Evolutionary conservation across 2,113 vertebrate species (phyloP), one percentile per base, ranked within the genome.

Genomic region (Agapornis roseicollis): DNA sequence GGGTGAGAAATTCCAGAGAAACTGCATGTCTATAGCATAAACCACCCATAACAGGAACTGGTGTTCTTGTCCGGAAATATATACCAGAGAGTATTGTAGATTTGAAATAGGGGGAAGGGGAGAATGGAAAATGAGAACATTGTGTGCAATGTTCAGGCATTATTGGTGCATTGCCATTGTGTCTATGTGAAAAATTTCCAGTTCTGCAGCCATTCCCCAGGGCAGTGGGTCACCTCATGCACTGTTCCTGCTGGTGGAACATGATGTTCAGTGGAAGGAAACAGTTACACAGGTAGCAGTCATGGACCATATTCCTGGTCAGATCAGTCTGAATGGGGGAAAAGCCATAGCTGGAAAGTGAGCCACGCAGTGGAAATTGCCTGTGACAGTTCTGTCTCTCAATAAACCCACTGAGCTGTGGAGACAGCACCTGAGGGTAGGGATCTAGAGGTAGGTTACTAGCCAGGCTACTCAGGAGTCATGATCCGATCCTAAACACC

Each of bases 261-360:
- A 69, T 29, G 47, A 76, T 89, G 89, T 95, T 79, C 61, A 94
- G 6, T 28, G 37, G 37, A 94, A 87, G 83, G 33, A 88, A 96
- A 95, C 42, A 74, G 56, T 80, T 91, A 80, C 4, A 52, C 41
- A 80, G 68, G 76, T 93, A 90, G 66, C 60, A 73, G 47, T 80
- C 8, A 42, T 19, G n/a, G 53, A 28, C 60, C 11, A 4, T 76
- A 46, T 70, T 88, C 71, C 85, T 28, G 61, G 25, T 31, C 7
- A 2, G 55, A 31, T 33, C 6, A 3, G 63, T 92, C 35, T 52
- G 27, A n/a, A 61, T n/a, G 35, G 39, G 12, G 70, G 86, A 63
- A 74, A 44, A 63, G 11, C 18, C 23, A 23, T 9, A 69, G 28
- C 17, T 88, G 61, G 50, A 74, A 89, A 89, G 28, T 35, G 6